A percentile compares a stretch with the other conserved stretches of the same genome.
Conservation (phyloP, 2,888 invertebrate species). For the Hirtodrosophila alboralis region DNA sequence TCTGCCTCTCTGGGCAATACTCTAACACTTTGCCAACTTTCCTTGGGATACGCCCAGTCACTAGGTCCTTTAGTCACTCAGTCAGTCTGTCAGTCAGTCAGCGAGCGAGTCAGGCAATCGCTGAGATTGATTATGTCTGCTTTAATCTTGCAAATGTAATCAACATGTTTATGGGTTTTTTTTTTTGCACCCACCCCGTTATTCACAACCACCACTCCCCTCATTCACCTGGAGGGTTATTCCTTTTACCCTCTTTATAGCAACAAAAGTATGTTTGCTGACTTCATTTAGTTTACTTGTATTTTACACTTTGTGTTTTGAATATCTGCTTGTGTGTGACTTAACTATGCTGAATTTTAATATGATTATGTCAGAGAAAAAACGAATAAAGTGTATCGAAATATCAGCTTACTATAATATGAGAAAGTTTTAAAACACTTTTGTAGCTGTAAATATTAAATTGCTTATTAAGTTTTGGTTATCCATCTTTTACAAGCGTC, state of each 20-base stretch:
- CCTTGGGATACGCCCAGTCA: conserved; percentile 38
- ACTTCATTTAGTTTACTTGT: conserved; percentile 47
- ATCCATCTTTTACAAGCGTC: no score
- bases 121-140: conserved; percentile 71
- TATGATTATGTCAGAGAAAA: conserved; percentile 21
- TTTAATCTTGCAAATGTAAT: conserved; percentile 69
- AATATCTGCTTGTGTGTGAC: neutral
- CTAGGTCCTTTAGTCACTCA: conserved; percentile 9
- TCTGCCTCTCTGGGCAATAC: conserved; percentile 20
- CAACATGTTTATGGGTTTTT: conserved; percentile 57
- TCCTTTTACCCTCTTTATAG: conserved; percentile 2
- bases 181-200: conserved; percentile 2
- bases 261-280: conserved; percentile 36
- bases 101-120: conserved; percentile 55
- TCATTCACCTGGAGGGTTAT: conserved; percentile 4
- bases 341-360: conserved; percentile 6
- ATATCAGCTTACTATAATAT: neutral
- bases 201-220: neutral
- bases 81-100: conserved; percentile 30
- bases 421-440: neutral
- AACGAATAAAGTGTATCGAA: neutral
- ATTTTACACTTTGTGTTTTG: conserved; percentile 18
- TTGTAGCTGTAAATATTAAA: no score
- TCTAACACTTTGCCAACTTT: conserved; percentile 19
- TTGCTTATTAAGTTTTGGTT: no score